Conservation (phyloP, 2,113 vertebrate genomes). For the Cranoglanis bouderius region DNA sequence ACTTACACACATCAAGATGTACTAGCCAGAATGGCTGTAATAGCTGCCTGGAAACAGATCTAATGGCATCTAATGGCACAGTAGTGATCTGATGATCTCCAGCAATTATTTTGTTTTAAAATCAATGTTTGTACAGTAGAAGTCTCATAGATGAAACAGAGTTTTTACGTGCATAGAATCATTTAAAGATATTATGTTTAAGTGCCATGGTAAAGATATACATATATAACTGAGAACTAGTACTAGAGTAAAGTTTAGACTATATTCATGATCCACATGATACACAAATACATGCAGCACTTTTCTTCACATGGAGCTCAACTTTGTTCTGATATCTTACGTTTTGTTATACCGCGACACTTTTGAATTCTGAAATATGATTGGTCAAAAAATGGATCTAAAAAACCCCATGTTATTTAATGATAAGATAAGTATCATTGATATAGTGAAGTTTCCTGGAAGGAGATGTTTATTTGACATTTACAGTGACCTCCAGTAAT, state of each 20-base stretch:
- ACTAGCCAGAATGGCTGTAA: conserved; percentile 63
- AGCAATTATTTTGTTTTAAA: conserved; percentile 17
- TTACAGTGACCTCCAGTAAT: too few relatives aligned
- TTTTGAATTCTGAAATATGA: not conserved
- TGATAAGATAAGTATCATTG: not conserved
- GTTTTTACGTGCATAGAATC: not conserved
- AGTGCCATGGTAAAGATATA: not conserved
- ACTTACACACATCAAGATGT: conserved; percentile 53
- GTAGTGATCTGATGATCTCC: conserved; percentile 47
- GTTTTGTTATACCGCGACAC: not conserved
- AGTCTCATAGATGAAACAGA: not conserved
- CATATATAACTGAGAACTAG: not conserved
- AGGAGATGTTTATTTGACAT: not conserved
- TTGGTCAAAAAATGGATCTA: not conserved
- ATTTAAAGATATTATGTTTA: not conserved
- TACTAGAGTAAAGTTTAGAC: not conserved
- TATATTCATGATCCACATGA: not conserved
- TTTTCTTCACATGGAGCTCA: not conserved
- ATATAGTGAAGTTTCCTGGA: not conserved
- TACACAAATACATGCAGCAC: not conserved
- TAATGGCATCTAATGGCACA: conserved; percentile 41
- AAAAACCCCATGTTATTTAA: not conserved
- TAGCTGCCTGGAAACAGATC: conserved; percentile 49
- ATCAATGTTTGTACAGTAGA: not conserved
- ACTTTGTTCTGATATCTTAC: not conserved